Evolutionary conservation across 2,113 vertebrate genomes (phyloP), one percentile per base, ranked within the genome.

Genomic region (Nothoprocta perdicaria): DNA sequence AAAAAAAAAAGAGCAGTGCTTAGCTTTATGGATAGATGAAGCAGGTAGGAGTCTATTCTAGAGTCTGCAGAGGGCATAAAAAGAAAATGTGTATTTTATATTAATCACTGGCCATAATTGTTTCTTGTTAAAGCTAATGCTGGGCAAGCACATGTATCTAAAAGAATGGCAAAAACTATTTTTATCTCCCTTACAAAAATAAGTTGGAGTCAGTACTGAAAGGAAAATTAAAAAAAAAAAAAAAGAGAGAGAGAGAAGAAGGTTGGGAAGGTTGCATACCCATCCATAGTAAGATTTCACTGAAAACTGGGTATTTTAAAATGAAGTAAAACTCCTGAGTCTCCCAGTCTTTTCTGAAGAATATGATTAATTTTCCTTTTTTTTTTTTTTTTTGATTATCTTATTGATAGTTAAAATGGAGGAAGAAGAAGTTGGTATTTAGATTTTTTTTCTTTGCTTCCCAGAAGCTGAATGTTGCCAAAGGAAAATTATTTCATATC

Each of bases 51-150:
- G 16, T 80, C 60, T 82, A 58, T 8, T 5, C 8, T 27, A 52
- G 21, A 50, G 22, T 35, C n/a, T 93, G 60, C 55, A 88, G 55
- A 77, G 89, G 68, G 33, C 26, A 33, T 71, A 55, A 69, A 87
- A 83, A 85, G 10, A 76, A 92, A 85, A 80, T 16, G 21, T 62
- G 45, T 58, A 0, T 87, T 71, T 89, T 60, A 27, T 46, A 24
- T 69, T 77, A 80, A 80, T 71, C 31, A 63, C 31, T 31, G 80
- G 15, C 13, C 66, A 45, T 26, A 58, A 80, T 67, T 83, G 6
- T 80, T 85, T 87, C 29, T 43, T 46, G 1, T 76, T 89, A 67
- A 90, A 71, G 31, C 79, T 69, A 40, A 86, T 71, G 60, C 26
- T 80, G 66, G 50, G 38, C 40, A 66, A 84, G 19, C 76, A 9